phyloP scores from a whole-genome alignment of 2,888 invertebrate species.

The Ganaspis brasiliensis region DNA sequence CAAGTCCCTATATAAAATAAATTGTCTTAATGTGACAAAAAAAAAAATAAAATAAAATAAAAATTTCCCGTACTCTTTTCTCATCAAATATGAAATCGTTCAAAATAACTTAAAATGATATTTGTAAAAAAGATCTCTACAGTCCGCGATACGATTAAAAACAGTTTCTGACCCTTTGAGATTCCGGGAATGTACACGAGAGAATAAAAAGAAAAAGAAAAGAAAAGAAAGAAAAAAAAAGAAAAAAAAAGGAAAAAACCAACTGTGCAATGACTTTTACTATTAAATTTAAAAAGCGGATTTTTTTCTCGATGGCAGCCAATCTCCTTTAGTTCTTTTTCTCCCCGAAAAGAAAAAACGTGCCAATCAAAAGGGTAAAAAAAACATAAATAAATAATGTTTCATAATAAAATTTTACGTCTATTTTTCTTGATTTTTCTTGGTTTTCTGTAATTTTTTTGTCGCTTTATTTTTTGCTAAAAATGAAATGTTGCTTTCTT shows the following conservation, averaged over 20 bases:
- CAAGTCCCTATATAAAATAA: too few species aligned
- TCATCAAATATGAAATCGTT: too few species aligned
- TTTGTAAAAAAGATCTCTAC: constrained; percentile 12
- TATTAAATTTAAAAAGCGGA: constrained; percentile 25
- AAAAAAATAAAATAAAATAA: too few species aligned
- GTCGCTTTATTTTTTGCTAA: neutral
- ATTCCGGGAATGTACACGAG: constrained; percentile 34
- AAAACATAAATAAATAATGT: constrained; percentile 15
- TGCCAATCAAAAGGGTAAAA: neutral
- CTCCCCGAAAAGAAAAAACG: neutral
- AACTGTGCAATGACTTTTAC: constrained; percentile 39
- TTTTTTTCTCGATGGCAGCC: neutral
- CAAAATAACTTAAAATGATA: neutral
- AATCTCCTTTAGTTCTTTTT: neutral
- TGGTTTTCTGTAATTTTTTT: neutral
- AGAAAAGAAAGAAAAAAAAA: neutral
- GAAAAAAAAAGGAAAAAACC: neutral
- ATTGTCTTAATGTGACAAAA: too few species aligned
- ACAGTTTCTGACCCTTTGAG: constrained; percentile 10
- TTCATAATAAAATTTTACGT: neutral
- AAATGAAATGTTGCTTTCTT: constrained; percentile 37
- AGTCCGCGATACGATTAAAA: constrained; percentile 23
- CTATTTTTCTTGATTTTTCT: neutral
- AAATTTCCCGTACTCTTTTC: too few species aligned
- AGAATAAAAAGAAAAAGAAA: neutral